A percentile compares a stretch with the other conserved stretches of the same genome.
Conservation (phyloP, 2,113 vertebrate species). For the Melanocharis versteri region DNA sequence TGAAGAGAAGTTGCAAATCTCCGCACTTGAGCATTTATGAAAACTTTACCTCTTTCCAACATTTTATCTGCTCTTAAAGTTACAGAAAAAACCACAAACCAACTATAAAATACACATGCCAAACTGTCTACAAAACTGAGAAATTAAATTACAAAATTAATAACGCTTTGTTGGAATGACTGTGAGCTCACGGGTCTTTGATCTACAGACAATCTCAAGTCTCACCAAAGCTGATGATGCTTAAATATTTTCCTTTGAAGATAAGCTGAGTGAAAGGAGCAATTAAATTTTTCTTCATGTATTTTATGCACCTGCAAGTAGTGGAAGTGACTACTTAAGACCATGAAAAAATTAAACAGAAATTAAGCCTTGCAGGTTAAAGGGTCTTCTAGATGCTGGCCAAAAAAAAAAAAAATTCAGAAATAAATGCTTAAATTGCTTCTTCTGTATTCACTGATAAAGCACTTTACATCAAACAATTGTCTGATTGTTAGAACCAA, state of each 20-base stretch:
- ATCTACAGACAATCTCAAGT: neutral
- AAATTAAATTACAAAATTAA: constrained; percentile 15
- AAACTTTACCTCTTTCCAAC: neutral
- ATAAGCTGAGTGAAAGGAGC: neutral
- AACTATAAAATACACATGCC: neutral
- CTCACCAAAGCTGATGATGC: neutral
- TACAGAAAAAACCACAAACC: neutral
- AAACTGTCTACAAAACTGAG: neutral
- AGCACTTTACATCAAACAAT: neutral
- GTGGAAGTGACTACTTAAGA: neutral
- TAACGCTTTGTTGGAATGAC: neutral
- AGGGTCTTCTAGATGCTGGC: neutral
- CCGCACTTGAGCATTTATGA: neutral
- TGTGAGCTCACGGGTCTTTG: neutral
- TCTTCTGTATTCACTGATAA: neutral
- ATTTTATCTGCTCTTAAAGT: neutral
- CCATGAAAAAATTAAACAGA: neutral
- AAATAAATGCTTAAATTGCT: neutral
- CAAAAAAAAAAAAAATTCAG: neutral
- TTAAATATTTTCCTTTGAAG: constrained; percentile 29
- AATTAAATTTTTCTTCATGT: neutral
- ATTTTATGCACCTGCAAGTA: neutral
- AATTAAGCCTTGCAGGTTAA: neutral
- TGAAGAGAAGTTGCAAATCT: neutral
- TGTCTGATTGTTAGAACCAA: neutral